A percentile compares a stretch with the other conserved stretches of the same genome.
These are phyloP conservation scores for Tragelaphus buxtoni DNA, from an alignment of 2,113 vertebrate genomes.

Conservation along the genomic window DNA sequence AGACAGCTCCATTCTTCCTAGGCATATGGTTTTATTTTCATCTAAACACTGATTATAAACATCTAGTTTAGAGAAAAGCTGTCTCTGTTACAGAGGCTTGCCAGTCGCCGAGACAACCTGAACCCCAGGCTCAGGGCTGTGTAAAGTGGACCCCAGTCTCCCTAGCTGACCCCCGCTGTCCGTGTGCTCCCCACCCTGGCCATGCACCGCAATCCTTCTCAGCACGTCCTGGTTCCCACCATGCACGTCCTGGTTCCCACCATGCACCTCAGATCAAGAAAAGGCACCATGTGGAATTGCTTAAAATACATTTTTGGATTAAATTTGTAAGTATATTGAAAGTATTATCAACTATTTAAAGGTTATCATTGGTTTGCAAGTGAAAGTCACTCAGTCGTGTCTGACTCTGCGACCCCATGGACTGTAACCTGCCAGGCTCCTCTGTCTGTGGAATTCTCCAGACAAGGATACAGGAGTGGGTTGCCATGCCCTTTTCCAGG, in stretches of 20 bases:
- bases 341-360: background rate
- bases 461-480: background rate
- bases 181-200: too few species aligned
- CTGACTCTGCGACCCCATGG: background rate
- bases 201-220: background rate
- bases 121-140: fast-evolving
- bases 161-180: background rate
- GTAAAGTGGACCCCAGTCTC: background rate
- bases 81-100: background rate
- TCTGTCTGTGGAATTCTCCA: background rate
- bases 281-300: background rate
- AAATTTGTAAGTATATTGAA: background rate
- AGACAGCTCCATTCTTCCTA: background rate
- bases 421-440: background rate
- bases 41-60: background rate
- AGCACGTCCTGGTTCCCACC: background rate
- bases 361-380: background rate
- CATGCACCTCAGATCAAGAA: background rate
- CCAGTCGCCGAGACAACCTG: background rate
- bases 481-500: background rate
- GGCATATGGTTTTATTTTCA: background rate
- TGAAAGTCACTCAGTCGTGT: fast-evolving
- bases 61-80: background rate
- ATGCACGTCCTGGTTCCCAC: background rate
- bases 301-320: background rate